phyloP scores from a whole-genome alignment of 2,113 vertebrate species.

The Passer domesticus region DNA sequence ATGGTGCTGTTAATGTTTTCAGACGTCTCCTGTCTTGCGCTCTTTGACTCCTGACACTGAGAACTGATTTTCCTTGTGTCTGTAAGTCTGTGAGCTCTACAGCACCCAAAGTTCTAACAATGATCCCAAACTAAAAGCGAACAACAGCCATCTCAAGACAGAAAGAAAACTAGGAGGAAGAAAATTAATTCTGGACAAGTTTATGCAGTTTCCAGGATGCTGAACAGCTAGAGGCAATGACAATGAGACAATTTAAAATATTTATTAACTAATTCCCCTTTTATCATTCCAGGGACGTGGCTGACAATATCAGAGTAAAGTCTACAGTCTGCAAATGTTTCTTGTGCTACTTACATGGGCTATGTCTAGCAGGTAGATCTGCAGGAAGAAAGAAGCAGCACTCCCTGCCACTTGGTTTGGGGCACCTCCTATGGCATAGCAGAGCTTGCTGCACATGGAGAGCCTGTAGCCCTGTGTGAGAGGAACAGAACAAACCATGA shows the following conservation, averaged over 20 bases:
- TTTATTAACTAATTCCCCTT: neutral
- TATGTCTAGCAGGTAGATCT: conserved; percentile 93
- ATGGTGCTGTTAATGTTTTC: neutral
- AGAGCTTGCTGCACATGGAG: conserved; percentile 85
- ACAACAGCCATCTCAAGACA: neutral
- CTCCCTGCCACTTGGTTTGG: conserved; percentile 92
- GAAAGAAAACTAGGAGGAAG: neutral
- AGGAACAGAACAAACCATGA: conserved; percentile 38
- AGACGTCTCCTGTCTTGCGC: neutral
- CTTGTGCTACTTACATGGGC: conserved; percentile 80
- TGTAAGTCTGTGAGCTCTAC: neutral
- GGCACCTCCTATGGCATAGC: conserved; percentile 92
- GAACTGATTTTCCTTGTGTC: neutral
- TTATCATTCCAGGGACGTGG: neutral
- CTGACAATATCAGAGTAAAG: neutral
- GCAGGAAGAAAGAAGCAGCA: conserved; percentile 92
- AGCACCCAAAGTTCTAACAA: neutral
- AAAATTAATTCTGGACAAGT: neutral
- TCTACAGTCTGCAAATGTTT: neutral
- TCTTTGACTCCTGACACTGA: neutral
- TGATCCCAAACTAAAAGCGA: neutral
- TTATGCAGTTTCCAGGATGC: neutral
- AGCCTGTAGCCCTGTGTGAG: conserved; percentile 74
- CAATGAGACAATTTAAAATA: neutral
- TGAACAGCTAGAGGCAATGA: neutral